These are phyloP conservation scores for Serinus canaria DNA, from an alignment of 2,113 vertebrate genomes.

Conservation along the genomic window DNA sequence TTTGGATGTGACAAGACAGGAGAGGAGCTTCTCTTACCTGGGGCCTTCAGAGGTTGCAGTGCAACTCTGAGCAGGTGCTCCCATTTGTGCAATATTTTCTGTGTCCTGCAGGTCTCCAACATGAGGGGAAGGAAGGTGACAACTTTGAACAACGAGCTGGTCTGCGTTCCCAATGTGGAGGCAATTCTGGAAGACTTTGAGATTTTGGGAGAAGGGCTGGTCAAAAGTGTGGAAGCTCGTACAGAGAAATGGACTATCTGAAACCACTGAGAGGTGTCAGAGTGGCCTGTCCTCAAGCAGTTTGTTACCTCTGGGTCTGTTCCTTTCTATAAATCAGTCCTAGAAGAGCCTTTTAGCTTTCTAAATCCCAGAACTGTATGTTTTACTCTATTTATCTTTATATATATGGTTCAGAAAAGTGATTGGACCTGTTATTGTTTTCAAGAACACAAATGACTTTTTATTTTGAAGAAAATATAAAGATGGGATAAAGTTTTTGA, in stretches of 20 bases:
- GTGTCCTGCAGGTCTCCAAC: slow-evolving; percentile 76
- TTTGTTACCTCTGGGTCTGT: neutral
- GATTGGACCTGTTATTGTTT: neutral
- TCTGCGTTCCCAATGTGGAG: slow-evolving; percentile 84
- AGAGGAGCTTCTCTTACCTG: neutral
- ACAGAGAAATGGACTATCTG: slow-evolving; percentile 91
- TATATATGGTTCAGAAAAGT: neutral
- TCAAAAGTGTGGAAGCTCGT: slow-evolving; percentile 81
- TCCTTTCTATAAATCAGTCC: neutral
- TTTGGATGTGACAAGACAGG: neutral
- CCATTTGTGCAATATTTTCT: neutral
- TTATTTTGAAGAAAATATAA: slow-evolving; percentile 19
- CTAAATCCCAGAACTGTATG: neutral
- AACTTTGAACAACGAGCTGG: slow-evolving; percentile 62
- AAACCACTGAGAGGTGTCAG: neutral
- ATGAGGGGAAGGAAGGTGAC: slow-evolving; percentile 78
- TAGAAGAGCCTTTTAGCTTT: neutral
- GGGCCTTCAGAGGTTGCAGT: neutral
- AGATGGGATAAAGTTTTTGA: neutral
- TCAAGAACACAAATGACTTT: neutral
- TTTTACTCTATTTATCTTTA: slow-evolving; percentile 26
- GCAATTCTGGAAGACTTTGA: slow-evolving; percentile 91
- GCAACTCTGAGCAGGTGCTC: neutral
- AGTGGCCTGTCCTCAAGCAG: neutral
- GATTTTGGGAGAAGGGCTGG: slow-evolving; percentile 86